Percentiles rank a stretch among this genome's conserved stretches.
phyloP scores from a whole-genome alignment of 2,797 vertebrate species.

The Kryptopterus vitreolus region DNA sequence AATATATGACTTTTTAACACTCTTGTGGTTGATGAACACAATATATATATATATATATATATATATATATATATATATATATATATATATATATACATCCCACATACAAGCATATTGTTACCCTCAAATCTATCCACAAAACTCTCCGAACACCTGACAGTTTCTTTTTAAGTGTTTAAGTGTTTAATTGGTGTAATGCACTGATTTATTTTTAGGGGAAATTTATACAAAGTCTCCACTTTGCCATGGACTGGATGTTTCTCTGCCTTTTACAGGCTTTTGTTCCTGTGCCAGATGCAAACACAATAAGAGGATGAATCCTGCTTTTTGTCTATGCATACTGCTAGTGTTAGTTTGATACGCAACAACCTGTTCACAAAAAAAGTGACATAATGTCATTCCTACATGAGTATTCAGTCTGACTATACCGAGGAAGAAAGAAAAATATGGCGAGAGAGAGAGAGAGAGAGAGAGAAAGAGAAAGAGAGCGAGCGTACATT shows the following conservation, averaged over 20 bases:
- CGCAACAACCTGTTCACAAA: constrained; percentile 46
- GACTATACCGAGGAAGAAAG: not conserved
- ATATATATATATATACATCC: not conserved
- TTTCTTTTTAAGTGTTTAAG: not conserved
- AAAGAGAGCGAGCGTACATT: constrained; percentile 45
- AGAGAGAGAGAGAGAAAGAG: constrained; percentile 7
- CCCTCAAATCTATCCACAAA: not conserved
- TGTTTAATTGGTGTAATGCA: not conserved
- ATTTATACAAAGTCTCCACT: not conserved
- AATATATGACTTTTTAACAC: too few species aligned
- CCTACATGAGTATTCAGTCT: constrained; percentile 41
- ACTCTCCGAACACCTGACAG: not conserved
- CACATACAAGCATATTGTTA: too few species aligned
- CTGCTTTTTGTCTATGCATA: constrained; percentile 38
- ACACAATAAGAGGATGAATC: constrained; percentile 34
- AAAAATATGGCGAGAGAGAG: not conserved
- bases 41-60: too few species aligned
- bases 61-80: too few species aligned
- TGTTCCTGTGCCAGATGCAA: constrained; percentile 36
- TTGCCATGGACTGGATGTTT: not conserved
- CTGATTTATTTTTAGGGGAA: not conserved
- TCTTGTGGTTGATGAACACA: too few species aligned
- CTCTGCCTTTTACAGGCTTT: constrained; percentile 12
- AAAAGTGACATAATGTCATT: constrained; percentile 50
- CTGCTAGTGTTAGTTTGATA: constrained; percentile 46